Conservation (phyloP, 1,140 invertebrate species). For the Drosophila gunungcola region DNA sequence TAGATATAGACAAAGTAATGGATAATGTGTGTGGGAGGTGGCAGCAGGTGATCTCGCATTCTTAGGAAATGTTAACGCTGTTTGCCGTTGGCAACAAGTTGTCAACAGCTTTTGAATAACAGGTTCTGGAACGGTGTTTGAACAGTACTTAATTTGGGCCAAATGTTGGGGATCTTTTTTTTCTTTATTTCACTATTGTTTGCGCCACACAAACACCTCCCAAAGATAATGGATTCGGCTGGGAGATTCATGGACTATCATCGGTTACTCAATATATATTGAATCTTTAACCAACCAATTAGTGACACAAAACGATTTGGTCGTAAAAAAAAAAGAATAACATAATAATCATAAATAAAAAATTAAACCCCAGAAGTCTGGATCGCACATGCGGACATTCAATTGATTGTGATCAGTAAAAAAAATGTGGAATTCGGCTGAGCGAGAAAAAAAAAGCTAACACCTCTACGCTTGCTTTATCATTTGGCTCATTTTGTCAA, state of each 20-base stretch:
- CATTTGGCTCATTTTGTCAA: constrained; percentile 44
- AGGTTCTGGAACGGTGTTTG: constrained; percentile 28
- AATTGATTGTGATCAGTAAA: constrained; percentile 50
- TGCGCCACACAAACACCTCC: constrained; percentile 13
- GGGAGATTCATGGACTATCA: constrained; percentile 28
- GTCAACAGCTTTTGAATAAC: constrained; percentile 49
- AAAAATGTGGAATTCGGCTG: constrained; percentile 14
- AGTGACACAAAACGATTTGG: constrained; percentile 41
- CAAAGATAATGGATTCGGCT: constrained; percentile 21
- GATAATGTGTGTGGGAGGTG: constrained; percentile 31
- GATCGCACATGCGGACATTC: constrained; percentile 39
- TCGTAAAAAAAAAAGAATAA: constrained; percentile 17
- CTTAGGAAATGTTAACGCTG: constrained; percentile 36
- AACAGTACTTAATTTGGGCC: constrained; percentile 45
- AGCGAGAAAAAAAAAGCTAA: constrained; percentile 13
- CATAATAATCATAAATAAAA: background rate
- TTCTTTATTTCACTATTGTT: constrained; percentile 26
- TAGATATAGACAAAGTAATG: constrained; percentile 4
- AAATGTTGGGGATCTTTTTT: constrained; percentile 17
- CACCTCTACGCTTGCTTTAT: constrained; percentile 47
- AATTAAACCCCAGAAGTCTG: constrained; percentile 31
- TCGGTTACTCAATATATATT: constrained; percentile 13
- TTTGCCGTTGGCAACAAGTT: constrained; percentile 38
- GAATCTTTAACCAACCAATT: constrained; percentile 42
- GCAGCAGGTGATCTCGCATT: constrained; percentile 37